Evolutionary conservation across 2,888 invertebrate species (phyloP).

Genomic region (Pherbina coryleti): DNA sequence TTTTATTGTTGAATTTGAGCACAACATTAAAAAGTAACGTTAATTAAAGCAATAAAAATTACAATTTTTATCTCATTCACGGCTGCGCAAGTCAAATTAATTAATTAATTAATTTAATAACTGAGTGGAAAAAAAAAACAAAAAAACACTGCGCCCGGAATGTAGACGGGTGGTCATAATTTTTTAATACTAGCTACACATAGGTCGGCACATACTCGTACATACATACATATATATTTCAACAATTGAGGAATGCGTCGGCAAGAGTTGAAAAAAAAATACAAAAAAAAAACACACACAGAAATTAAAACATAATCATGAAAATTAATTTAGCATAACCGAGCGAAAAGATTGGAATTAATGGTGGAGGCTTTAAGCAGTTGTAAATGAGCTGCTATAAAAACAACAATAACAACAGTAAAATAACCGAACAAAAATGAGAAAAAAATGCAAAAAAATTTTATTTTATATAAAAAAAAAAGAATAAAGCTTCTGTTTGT

Average conservation of each 20-base stretch:
- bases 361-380: background rate
- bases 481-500: slow-evolving; percentile 27
- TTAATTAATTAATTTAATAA: slow-evolving; percentile 15
- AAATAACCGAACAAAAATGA: background rate
- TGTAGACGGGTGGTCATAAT: too few relatives aligned
- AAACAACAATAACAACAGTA: background rate
- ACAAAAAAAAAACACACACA: background rate
- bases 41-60: background rate
- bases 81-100: slow-evolving; percentile 12
- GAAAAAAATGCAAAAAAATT: background rate
- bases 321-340: slow-evolving; percentile 46
- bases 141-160: too few relatives aligned
- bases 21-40: background rate
- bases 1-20: background rate
- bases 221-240: too few relatives aligned
- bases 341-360: slow-evolving; percentile 29
- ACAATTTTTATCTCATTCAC: background rate
- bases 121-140: background rate
- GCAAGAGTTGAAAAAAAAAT: background rate
- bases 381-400: slow-evolving; percentile 1
- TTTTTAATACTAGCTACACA: too few relatives aligned
- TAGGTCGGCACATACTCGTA: too few relatives aligned
- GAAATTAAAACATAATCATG: slow-evolving; percentile 44
- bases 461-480: background rate
- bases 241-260: too few relatives aligned